Percentiles rank a stretch among this genome's conserved stretches.
Evolutionary conservation across 2,888 invertebrate species (phyloP).

Genomic region (Ametastegia equiseti): DNA sequence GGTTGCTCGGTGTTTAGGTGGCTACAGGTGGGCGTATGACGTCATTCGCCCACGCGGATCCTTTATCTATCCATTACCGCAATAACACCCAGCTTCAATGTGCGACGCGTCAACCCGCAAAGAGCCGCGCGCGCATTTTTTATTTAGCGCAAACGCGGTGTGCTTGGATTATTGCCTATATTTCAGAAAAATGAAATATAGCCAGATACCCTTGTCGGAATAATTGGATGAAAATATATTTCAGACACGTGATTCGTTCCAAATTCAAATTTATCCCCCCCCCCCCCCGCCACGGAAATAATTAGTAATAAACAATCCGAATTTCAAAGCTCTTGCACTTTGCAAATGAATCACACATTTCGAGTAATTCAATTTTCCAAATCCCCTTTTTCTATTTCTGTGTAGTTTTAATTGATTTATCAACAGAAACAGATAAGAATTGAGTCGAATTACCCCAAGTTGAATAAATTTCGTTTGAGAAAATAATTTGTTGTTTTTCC

Average conservation of each 20-base stretch:
- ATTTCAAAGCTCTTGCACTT: neutral
- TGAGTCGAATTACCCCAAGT: neutral
- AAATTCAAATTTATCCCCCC: neutral
- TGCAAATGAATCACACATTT: too few relatives aligned
- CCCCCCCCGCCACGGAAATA: neutral
- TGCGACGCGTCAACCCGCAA: neutral
- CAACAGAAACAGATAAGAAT: neutral
- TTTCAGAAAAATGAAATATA: neutral
- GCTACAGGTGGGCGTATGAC: conserved; percentile 73
- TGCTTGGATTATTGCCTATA: neutral
- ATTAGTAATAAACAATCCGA: neutral
- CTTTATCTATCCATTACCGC: conserved; percentile 64
- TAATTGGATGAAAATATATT: neutral
- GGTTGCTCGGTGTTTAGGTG: conserved; percentile 58
- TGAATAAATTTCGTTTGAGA: neutral
- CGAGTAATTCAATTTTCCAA: too few relatives aligned
- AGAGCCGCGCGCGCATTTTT: conserved; percentile 22
- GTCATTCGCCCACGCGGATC: conserved; percentile 71
- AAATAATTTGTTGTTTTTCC: too few relatives aligned
- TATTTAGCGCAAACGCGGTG: neutral
- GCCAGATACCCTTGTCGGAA: neutral
- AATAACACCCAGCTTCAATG: conserved; percentile 49
- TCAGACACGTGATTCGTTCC: neutral
- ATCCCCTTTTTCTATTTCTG: neutral
- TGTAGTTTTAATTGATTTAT: neutral